Percentiles rank a stretch among this genome's conserved stretches.
Conservation (phyloP, 2,113 vertebrate genomes). For the Bufo bufo region DNA sequence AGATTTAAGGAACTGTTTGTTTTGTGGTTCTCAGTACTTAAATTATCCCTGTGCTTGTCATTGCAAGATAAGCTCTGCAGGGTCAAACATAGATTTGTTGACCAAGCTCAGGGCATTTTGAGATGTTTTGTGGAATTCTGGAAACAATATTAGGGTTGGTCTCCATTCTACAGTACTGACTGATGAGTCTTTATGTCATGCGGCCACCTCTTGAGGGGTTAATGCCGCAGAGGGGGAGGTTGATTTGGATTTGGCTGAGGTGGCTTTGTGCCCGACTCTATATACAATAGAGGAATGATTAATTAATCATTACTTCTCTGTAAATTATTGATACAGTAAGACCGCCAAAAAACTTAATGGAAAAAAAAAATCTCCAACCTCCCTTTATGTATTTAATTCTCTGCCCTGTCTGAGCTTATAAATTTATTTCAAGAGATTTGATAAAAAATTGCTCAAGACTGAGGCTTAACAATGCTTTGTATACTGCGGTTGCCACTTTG, state of each 20-base stretch:
- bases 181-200: neutral
- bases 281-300: conserved; percentile 35
- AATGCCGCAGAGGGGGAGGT: neutral
- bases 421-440: neutral
- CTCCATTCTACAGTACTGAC: neutral
- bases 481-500: too few relatives aligned
- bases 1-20: neutral
- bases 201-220: neutral
- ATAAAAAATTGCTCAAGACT: neutral
- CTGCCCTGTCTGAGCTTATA: neutral
- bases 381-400: neutral
- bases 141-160: neutral
- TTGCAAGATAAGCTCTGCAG: neutral
- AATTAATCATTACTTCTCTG: conserved; percentile 24
- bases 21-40: too few relatives aligned
- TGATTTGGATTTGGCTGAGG: neutral
- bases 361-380: conserved; percentile 18
- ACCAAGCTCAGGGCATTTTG: neutral
- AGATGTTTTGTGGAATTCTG: neutral
- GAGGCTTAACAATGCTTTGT: too few relatives aligned
- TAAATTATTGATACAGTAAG: conserved; percentile 47
- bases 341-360: conserved; percentile 30
- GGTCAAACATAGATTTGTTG: too few relatives aligned
- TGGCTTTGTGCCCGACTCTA: neutral
- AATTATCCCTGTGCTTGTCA: too few relatives aligned